phyloP scores from a whole-genome alignment of 92 coral and sea anemone species.

The Actinostola sp. region DNA sequence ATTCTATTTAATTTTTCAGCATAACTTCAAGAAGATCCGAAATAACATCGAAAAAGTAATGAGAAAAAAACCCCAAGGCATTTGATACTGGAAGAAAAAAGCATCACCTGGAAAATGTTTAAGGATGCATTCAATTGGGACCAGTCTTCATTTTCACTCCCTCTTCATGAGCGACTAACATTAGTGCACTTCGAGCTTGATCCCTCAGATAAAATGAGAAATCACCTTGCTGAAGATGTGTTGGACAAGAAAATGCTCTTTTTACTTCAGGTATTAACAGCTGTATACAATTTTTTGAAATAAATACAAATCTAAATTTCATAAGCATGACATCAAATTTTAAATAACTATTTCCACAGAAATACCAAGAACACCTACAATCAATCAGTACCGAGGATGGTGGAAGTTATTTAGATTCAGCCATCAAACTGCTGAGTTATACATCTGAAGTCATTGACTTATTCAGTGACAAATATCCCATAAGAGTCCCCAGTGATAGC shows the following conservation, averaged over 20 bases:
- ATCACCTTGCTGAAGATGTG: too few species aligned
- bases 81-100: slow-evolving; percentile 19
- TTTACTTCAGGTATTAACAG: slow-evolving; percentile 64
- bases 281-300: too few species aligned
- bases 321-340: too few species aligned
- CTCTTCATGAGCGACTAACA: slow-evolving; percentile 49
- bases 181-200: slow-evolving; percentile 43
- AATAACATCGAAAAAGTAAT: slow-evolving; percentile 58
- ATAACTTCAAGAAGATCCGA: slow-evolving; percentile 50
- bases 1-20: slow-evolving; percentile 25
- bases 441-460: too few species aligned
- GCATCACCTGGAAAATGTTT: slow-evolving; percentile 48
- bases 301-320: too few species aligned
- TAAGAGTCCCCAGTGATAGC: too few species aligned
- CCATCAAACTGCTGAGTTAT: too few species aligned
- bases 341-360: too few species aligned
- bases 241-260: slow-evolving; percentile 54
- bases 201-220: slow-evolving; percentile 56
- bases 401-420: too few species aligned
- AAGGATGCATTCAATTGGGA: slow-evolving; percentile 67
- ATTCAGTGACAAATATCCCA: too few species aligned
- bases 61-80: not conserved
- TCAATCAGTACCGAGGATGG: too few species aligned
- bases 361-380: too few species aligned
- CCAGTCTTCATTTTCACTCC: slow-evolving; percentile 42